Evolutionary conservation across 2,888 invertebrate genomes (phyloP).

Genomic region (Lasius fuliginosus): DNA sequence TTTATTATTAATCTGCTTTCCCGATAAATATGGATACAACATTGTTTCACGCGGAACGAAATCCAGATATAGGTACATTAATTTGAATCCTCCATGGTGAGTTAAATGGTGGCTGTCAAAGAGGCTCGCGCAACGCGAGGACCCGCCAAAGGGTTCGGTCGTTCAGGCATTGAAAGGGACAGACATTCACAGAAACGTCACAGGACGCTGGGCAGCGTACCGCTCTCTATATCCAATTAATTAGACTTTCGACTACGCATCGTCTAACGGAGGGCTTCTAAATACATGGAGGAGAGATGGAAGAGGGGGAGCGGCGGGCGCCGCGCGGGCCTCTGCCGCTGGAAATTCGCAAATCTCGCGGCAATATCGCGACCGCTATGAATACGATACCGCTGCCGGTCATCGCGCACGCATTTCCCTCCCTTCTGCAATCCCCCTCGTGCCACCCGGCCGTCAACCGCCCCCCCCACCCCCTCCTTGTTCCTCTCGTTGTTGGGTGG

Average conservation of each 20-base stretch:
- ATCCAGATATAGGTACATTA: neutral
- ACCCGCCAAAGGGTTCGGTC: slow-evolving; percentile 24
- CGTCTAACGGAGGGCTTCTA: slow-evolving; percentile 50
- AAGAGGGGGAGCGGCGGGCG: slow-evolving; percentile 34
- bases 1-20: neutral
- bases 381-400: slow-evolving; percentile 56
- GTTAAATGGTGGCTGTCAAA: slow-evolving; percentile 22
- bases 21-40: neutral
- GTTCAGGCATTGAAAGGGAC: slow-evolving; percentile 44
- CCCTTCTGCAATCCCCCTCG: slow-evolving; percentile 15
- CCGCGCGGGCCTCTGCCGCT: slow-evolving; percentile 32
- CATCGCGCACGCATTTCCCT: slow-evolving; percentile 43
- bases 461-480: neutral
- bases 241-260: slow-evolving; percentile 49
- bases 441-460: slow-evolving; percentile 35
- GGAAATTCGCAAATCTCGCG: slow-evolving; percentile 56
- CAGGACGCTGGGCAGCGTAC: slow-evolving; percentile 19
- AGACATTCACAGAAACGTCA: slow-evolving; percentile 26
- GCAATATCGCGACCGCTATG: slow-evolving; percentile 54
- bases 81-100: neutral
- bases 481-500: neutral
- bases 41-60: neutral
- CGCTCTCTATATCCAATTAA: slow-evolving; percentile 48
- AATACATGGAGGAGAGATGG: neutral
- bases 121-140: slow-evolving; percentile 6